Evolutionary conservation across 35 echinoderm and acorn worm genomes (phyloP).

Genomic region (Heliocidaris erythrogramma): DNA sequence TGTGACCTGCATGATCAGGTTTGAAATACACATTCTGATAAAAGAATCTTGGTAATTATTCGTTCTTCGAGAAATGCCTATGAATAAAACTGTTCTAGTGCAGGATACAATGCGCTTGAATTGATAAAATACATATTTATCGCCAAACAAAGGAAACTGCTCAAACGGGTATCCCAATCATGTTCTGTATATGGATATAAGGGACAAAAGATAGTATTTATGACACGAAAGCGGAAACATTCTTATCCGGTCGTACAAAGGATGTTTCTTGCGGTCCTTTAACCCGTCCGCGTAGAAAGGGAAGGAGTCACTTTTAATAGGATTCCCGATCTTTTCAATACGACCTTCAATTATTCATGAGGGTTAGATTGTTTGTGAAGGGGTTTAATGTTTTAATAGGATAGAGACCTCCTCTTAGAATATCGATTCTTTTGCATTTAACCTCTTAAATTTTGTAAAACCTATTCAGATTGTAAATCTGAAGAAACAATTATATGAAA

Average conservation of each 20-base stretch:
- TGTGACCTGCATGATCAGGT: too few relatives aligned
- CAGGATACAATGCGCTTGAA: neutral
- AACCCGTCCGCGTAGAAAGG: neutral
- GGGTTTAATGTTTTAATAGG: slow-evolving; percentile 8
- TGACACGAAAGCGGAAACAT: slow-evolving; percentile 7
- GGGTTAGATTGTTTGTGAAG: slow-evolving; percentile 33
- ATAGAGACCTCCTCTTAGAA: neutral
- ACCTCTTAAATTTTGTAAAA: neutral
- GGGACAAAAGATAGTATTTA: neutral
- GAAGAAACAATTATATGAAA: too few relatives aligned
- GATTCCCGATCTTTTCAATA: neutral
- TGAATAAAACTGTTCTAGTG: neutral
- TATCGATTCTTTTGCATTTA: slow-evolving; percentile 22
- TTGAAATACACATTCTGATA: too few relatives aligned
- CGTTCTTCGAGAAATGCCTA: too few relatives aligned
- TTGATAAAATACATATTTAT: neutral
- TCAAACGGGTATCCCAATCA: neutral
- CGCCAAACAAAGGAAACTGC: neutral
- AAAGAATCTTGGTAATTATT: too few relatives aligned
- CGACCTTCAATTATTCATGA: slow-evolving; percentile 24
- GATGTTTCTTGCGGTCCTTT: neutral
- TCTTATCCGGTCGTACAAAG: neutral
- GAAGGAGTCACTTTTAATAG: slow-evolving; percentile 35
- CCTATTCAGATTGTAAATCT: too few relatives aligned
- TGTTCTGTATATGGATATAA: neutral